A percentile compares a stretch with the other conserved stretches of the same genome.
Evolutionary conservation across 2,113 vertebrate genomes (phyloP).

Genomic region (Anoplopoma fimbria): DNA sequence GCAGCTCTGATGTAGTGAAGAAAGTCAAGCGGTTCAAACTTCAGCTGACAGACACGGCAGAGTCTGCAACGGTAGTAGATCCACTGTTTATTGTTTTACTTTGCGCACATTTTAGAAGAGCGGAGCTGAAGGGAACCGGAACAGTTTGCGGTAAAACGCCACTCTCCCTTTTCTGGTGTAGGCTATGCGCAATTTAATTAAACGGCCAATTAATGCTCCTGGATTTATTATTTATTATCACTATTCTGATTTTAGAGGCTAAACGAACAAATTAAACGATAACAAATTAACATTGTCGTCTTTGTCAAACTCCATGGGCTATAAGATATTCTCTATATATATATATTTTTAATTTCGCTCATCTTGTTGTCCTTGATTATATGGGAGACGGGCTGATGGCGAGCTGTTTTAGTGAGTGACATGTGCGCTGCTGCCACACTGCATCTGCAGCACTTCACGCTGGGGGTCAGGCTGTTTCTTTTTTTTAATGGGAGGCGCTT

Average conservation of each 20-base stretch:
- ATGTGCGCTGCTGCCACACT: slow-evolving; percentile 15
- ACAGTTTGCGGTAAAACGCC: not conserved
- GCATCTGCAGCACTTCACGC: slow-evolving; percentile 1
- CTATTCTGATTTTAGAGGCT: not conserved
- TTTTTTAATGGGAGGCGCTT: slow-evolving; percentile 46
- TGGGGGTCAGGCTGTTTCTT: slow-evolving; percentile 28
- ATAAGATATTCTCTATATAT: not conserved
- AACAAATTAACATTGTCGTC: not conserved
- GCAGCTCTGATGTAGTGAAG: slow-evolving; percentile 59
- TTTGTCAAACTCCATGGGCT: not conserved
- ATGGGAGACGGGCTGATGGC: not conserved
- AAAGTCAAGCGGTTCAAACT: slow-evolving; percentile 79
- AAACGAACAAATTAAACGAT: not conserved
- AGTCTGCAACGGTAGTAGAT: slow-evolving; percentile 81
- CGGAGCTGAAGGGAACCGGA: not conserved
- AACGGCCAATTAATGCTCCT: not conserved
- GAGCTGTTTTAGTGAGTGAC: not conserved
- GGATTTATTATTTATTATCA: not conserved
- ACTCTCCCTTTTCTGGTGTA: not conserved
- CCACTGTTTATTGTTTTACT: accelerated
- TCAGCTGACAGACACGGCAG: slow-evolving; percentile 68
- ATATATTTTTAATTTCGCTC: not conserved
- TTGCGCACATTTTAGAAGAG: not conserved
- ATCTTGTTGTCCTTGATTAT: not conserved
- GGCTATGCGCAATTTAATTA: not conserved